Evolutionary conservation across 2,888 invertebrate species (phyloP).

Genomic region (Pachymerium ferrugineum): DNA sequence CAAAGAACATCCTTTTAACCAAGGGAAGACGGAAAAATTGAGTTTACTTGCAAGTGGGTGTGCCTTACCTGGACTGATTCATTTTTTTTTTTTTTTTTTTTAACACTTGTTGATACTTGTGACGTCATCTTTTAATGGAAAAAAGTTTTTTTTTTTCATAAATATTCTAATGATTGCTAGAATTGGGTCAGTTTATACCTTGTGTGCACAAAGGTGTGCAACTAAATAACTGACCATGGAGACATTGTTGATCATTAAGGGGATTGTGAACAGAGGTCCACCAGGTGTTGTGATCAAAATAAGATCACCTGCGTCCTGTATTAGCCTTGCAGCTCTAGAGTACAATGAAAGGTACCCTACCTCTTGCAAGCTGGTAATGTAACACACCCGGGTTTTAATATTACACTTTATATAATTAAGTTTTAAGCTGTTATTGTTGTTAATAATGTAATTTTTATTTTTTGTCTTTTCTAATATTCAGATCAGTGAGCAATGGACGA

Average conservation of each 20-base stretch:
- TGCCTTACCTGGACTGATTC: not conserved
- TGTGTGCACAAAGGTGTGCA: slow-evolving; percentile 8
- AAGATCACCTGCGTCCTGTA: slow-evolving; percentile 27
- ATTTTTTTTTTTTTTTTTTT: not conserved
- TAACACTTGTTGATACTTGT: too few relatives aligned
- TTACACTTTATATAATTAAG: not conserved
- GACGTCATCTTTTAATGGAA: too few relatives aligned
- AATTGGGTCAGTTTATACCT: slow-evolving; percentile 11
- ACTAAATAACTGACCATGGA: slow-evolving; percentile 22
- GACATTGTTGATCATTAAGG: slow-evolving; percentile 18
- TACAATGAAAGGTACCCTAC: too few relatives aligned
- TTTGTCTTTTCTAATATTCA: not conserved
- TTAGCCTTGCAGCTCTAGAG: too few relatives aligned
- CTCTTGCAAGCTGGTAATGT: too few relatives aligned
- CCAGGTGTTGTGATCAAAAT: slow-evolving; percentile 22
- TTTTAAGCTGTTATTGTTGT: not conserved
- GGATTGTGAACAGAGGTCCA: slow-evolving; percentile 19
- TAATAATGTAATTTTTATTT: not conserved
- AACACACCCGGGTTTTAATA: too few relatives aligned
- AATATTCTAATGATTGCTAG: too few relatives aligned
- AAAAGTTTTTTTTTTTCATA: too few relatives aligned
- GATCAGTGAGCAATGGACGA: slow-evolving; percentile 27
- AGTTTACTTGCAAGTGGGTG: slow-evolving; percentile 12
- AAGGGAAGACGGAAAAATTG: slow-evolving; percentile 13
- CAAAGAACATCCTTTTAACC: slow-evolving; percentile 21